A percentile compares a stretch with the other conserved stretches of the same genome.
phyloP scores from a whole-genome alignment of 2,113 vertebrate species.

The Platichthys flesus region DNA sequence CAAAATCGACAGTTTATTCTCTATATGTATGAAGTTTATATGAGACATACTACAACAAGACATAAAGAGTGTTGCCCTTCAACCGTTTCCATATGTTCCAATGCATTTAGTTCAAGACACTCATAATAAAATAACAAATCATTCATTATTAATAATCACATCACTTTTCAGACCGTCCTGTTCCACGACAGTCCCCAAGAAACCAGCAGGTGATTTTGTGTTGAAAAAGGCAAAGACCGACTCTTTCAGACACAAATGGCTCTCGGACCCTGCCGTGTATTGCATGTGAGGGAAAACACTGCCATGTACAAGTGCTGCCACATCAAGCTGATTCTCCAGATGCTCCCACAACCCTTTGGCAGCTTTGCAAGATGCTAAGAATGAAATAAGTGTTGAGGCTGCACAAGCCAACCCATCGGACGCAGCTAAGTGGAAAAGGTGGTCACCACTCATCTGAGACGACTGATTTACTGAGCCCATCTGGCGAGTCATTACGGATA shows the following conservation, averaged over 20 bases:
- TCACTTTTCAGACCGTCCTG: too few relatives aligned
- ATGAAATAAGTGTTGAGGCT: constrained; percentile 1
- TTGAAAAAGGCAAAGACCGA: background rate
- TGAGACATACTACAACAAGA: too few relatives aligned
- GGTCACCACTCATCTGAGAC: background rate
- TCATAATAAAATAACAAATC: too few relatives aligned
- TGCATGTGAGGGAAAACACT: background rate
- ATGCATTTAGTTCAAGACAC: too few relatives aligned
- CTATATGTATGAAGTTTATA: background rate
- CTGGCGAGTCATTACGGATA: background rate
- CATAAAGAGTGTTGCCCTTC: background rate
- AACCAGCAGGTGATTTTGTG: background rate
- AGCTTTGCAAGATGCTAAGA: background rate
- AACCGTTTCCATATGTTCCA: background rate
- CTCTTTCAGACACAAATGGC: background rate
- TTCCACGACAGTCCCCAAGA: too few relatives aligned
- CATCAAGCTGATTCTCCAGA: constrained; percentile 2
- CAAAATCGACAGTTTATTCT: background rate
- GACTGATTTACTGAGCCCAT: constrained; percentile 1
- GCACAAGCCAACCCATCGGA: background rate
- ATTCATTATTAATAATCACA: too few relatives aligned
- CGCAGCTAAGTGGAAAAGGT: background rate
- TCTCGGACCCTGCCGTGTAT: background rate
- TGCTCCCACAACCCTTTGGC: background rate
- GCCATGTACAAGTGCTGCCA: constrained; percentile 2